Evolutionary conservation across 2,113 vertebrate species (phyloP), one percentile per base, ranked within the genome.

Genomic region (Tragulus kanchil): DNA sequence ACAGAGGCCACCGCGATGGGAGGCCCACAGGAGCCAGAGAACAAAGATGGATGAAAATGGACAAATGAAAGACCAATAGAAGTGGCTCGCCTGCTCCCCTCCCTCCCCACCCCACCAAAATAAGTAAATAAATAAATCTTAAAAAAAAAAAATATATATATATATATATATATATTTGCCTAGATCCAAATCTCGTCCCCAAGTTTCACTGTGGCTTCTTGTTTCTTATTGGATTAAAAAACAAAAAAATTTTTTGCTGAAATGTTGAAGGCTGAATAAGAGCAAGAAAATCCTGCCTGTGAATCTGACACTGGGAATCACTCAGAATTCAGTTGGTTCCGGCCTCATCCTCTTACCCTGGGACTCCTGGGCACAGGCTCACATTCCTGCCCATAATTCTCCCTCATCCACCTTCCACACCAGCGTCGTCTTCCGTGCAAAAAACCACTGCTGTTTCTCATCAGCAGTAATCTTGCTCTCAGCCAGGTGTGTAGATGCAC

Each of bases 361-460:
- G 2, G 89, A 69, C 58, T 69, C 89, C 52, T 54, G 52, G 69
- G 73, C 26, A 84, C 93, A 15, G 83, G n/a, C 78, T 85, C 11
- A 5, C 69, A n/a, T 54, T 62, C 84, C 26, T 61, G 16, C 36
- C 52, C 67, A 13, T 64, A 81, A 94, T 87, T 84, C 64, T 64
- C 19, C 17, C 79, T 78, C 91, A 92, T 86, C 12, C 0, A 67
- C 45, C 91, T 79, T 87, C 45, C 78, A 23, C 62, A 17, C 31
- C 62, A 31, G 45, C 75, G 52, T 91, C 65, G 75, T 71, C 86
- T 85, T 86, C 28, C 73, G 62, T 67, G 58, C 78, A 86, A 83
- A 50, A 75, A 56, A 61, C 11, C 16, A 56, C 67, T 79, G 92
- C 82, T 58, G n/a, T 92, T 96, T 90, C 90, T 81, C n/a, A 6